Base-by-base conservation (phyloP, 2,797 vertebrate species). In the Halcyon chelicuti region DNA sequence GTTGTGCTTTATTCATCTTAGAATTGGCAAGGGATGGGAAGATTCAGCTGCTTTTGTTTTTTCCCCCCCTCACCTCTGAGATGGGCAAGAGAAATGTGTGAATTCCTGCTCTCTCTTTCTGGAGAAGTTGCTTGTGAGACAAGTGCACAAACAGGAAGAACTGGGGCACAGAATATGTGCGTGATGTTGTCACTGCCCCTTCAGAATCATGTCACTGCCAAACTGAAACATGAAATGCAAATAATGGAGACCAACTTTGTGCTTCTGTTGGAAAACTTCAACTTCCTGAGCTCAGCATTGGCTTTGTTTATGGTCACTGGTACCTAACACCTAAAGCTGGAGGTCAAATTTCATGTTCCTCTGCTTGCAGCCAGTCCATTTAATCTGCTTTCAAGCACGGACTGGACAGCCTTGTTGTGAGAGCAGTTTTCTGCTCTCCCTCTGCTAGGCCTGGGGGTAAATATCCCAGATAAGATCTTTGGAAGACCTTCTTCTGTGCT, bases 391-490 rank as follows among this genome's bases (percentile, higher is more conserved):
- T 72, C 79, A 86, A 77, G 66, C 54, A 42, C 88, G 75, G 54
- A 49, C 62, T 51, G 58, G 65, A 39, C 42, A 72, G 46, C 85
- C 86, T 78, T 73, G 89, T 46, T 88, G 54, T 68, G 40, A 72
- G 91, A 90, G 73, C 91, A 52, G 44, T 78, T 75, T 58, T 86
- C 51, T 92, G 85, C 46, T 94, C 57, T 46, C 72, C 14, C 23
- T 91, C 57, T 71, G 58, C 72, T 49, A 18, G 51, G 49, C 82
- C 73, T 79, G 44, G 60, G 60, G 80, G 12, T 88, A 67, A 67
- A 92, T 77, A 92, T 15, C 87, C 44, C n/a, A 77, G 80, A 81
- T 86, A 60, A 94, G 71, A 71, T 92, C 94, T 95, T 60, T 85
- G 49, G 40, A 82, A 90, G 74, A 46, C 90, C 79, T 46, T 29